Conservation (phyloP, 2,888 invertebrate species). For the Steromphala cineraria region DNA sequence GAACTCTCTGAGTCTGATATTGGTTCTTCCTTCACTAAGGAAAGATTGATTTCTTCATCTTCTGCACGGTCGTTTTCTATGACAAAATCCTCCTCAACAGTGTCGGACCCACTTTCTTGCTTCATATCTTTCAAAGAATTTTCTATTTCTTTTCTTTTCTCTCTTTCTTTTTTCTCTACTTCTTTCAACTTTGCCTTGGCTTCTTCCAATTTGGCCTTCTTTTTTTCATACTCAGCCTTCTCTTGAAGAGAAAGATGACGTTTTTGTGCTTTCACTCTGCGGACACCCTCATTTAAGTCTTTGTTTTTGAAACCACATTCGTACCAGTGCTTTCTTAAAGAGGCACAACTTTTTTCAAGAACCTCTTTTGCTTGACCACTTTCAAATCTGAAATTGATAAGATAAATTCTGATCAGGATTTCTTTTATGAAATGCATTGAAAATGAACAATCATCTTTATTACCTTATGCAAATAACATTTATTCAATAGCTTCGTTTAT, state of each 20-base stretch:
- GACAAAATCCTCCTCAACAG: neutral
- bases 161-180: neutral
- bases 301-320: neutral
- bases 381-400: neutral
- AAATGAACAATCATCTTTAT: too few relatives aligned
- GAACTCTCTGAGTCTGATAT: neutral
- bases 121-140: neutral
- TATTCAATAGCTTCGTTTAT: too few relatives aligned
- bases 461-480: too few relatives aligned
- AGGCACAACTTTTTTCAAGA: neutral
- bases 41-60: neutral
- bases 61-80: neutral
- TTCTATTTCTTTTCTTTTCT: constrained; percentile 14
- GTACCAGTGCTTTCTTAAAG: neutral
- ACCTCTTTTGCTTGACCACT: neutral
- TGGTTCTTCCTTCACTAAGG: neutral
- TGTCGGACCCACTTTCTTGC: neutral
- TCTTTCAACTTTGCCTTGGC: neutral
- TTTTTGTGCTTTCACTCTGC: neutral
- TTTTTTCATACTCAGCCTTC: neutral
- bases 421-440: too few relatives aligned
- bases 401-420: neutral
- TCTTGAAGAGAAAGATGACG: neutral
- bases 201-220: neutral
- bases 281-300: neutral